Conservation (phyloP, 2,888 invertebrate genomes). For the Ethmia dodecea region DNA sequence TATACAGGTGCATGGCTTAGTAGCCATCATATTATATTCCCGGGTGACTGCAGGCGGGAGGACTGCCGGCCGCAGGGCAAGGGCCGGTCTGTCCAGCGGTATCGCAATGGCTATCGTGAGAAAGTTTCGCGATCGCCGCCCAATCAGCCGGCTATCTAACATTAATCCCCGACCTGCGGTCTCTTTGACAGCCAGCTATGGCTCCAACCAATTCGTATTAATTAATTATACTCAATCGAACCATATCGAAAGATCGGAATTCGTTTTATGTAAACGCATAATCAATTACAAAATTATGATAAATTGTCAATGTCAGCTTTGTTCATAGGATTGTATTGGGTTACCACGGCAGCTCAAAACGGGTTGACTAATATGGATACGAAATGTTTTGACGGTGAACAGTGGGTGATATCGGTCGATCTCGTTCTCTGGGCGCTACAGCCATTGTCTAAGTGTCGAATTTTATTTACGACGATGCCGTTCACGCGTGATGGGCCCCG, state of each 20-base stretch:
- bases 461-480: slow-evolving; percentile 56
- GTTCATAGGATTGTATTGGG: slow-evolving; percentile 29
- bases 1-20: too few relatives aligned
- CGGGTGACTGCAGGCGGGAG: too few relatives aligned
- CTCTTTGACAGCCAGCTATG: slow-evolving; percentile 56
- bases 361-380: slow-evolving; percentile 37
- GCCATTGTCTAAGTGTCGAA: slow-evolving; percentile 65
- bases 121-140: slow-evolving; percentile 56
- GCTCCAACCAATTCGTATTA: slow-evolving; percentile 58
- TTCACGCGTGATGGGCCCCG: slow-evolving; percentile 32
- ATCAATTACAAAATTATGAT: slow-evolving; percentile 20
- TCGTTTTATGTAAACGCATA: slow-evolving; percentile 14
- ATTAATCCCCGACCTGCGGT: slow-evolving; percentile 50
- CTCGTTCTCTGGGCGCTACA: slow-evolving; percentile 37
- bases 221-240: slow-evolving; percentile 54
- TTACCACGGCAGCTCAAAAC: slow-evolving; percentile 27
- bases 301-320: slow-evolving; percentile 23
- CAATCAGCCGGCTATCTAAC: slow-evolving; percentile 50
- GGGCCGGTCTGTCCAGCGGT: too few relatives aligned
- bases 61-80: slow-evolving; percentile 6
- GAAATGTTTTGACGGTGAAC: slow-evolving; percentile 40
- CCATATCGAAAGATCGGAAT: slow-evolving; percentile 34
- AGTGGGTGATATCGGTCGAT: slow-evolving; percentile 40
- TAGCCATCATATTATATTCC: too few relatives aligned
- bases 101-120: slow-evolving; percentile 54